Evolutionary conservation across 2,113 vertebrate genomes (phyloP).

Genomic region (Nyctereutes procyonoides): DNA sequence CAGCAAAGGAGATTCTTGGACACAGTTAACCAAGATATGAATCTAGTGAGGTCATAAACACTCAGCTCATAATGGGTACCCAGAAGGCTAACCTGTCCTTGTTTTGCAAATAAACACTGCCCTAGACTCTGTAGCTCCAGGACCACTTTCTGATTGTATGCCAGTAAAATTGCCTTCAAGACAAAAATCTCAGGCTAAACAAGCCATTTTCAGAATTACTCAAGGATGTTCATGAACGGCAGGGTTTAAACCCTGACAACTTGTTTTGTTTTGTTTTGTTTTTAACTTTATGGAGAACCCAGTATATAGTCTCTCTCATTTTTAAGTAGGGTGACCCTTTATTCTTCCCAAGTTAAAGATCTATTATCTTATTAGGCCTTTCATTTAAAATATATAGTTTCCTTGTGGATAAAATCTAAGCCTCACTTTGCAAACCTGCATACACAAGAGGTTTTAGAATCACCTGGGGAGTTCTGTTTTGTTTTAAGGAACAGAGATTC

Average conservation of each 20-base stretch:
- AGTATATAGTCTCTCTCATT: background rate
- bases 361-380: constrained; percentile 48
- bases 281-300: constrained; percentile 4
- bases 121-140: constrained; percentile 7
- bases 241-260: constrained; percentile 27
- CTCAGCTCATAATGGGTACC: background rate
- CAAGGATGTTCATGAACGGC: background rate
- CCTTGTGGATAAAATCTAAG: constrained; percentile 37
- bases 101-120: constrained; percentile 41
- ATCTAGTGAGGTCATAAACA: constrained; percentile 12
- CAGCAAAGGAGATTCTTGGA: background rate
- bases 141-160: constrained; percentile 16
- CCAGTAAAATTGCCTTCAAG: constrained; percentile 45
- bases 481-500: constrained; percentile 41
- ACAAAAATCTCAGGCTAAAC: constrained; percentile 43
- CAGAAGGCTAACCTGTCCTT: constrained; percentile 28
- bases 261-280: background rate
- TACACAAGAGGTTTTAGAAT: constrained; percentile 21
- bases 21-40: constrained; percentile 22
- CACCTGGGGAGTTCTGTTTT: background rate
- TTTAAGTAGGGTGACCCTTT: background rate
- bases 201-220: constrained; percentile 44
- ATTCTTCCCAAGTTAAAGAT: background rate
- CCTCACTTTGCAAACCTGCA: background rate
- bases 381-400: constrained; percentile 46